Base-by-base conservation (phyloP, 64 coral and sea anemone species). In the Porites lutea region DNA sequence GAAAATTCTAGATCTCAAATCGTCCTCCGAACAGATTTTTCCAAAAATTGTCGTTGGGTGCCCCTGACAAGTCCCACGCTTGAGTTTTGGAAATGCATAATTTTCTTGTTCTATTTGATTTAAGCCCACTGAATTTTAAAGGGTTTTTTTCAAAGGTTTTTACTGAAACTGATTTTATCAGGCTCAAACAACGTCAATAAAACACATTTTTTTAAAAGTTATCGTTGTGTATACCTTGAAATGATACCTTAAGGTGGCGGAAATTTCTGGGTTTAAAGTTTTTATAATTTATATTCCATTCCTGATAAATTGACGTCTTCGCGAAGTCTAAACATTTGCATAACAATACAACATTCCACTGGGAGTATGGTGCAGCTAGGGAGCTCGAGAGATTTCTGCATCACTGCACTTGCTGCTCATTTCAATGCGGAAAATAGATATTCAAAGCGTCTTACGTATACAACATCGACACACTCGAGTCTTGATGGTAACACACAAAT, bases 371-470 rank as follows among this genome's bases (percentile, higher is more conserved):
- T 48, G 81, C 81, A 83, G 81, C 81, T 50, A 83, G 68, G 81
- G 18, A 68, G 62, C 10, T 19, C 72, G 19, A 51, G 45, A 50
- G 15, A 21, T 64, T 83, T 68, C 81, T 66, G 81, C 81, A 48
- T 83, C 61, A 68, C 8, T 83, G 81, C 14, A 83, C 37, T 37
- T 37, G 1, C 27, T 83, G 60, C 81, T 83, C 81, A 83, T 83
- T 83, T 83, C 16, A 83, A 83, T 83, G 81, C 81, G 81, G 81
- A 83, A 83, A 83, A 82, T 79, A 14, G 5, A 3, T n/a, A 48
- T 2, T 18, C 6, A 13, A 83, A 83, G 63, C 47, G 45, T 83
- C 57, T 37, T 37, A 37, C 27, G 27, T 37, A 65, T 49, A 44
- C 2, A 16, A 15, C 6, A 14, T 20, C 45, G 15, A 51, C 18